These are phyloP conservation scores for Metopia argyrocephala DNA, from an alignment of 2,888 invertebrate genomes.

Conservation along the genomic window DNA sequence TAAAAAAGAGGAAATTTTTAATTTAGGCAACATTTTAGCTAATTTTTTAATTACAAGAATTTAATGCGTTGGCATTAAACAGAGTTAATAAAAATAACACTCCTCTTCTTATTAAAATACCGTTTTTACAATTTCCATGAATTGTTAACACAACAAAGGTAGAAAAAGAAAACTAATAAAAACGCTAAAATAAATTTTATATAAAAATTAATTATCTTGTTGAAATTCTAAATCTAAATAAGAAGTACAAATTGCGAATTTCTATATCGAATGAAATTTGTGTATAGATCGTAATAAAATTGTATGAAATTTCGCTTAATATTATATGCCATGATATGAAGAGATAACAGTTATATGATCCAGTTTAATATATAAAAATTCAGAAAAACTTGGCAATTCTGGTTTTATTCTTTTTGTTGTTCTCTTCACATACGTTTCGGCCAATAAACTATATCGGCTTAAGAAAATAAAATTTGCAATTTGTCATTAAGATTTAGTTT, in stretches of 20 bases:
- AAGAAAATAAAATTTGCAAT: conserved; percentile 46
- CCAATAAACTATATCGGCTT: conserved; percentile 55
- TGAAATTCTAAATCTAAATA: too few relatives aligned
- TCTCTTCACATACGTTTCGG: conserved; percentile 36
- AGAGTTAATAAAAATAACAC: background rate
- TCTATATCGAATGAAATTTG: too few relatives aligned
- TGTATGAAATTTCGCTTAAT: too few relatives aligned
- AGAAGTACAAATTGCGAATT: too few relatives aligned
- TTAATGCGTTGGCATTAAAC: conserved; percentile 59
- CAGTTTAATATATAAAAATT: background rate
- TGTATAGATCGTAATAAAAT: too few relatives aligned
- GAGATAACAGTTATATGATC: background rate
- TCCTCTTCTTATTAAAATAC: background rate
- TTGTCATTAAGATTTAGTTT: conserved; percentile 26
- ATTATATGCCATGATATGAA: too few relatives aligned
- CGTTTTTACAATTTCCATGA: background rate
- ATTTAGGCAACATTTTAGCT: conserved; percentile 84
- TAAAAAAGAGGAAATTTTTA: conserved; percentile 85
- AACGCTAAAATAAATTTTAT: too few relatives aligned
- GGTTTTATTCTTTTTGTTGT: background rate
- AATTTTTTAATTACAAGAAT: conserved; percentile 19
- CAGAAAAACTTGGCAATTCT: conserved; percentile 1
- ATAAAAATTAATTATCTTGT: too few relatives aligned
- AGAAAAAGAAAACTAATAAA: too few relatives aligned
- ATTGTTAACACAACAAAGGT: background rate